These are phyloP conservation scores for Drosophila pseudotakahashii DNA, from an alignment of 2,888 invertebrate species.

Conservation along the genomic window DNA sequence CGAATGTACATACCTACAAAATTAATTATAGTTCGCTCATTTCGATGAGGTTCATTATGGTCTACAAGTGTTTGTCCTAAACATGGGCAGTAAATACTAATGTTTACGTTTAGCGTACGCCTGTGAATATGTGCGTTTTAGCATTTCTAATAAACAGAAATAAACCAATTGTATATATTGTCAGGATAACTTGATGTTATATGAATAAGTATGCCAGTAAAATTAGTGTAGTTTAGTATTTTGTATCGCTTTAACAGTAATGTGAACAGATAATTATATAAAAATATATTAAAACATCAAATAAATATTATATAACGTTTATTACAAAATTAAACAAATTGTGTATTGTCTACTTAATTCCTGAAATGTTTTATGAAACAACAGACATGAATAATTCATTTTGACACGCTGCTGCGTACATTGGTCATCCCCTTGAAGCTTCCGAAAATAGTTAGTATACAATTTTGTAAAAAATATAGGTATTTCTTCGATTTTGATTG, in stretches of 20 bases:
- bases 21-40: conserved; percentile 8
- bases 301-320: conserved; percentile 16
- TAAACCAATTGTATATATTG: conserved; percentile 55
- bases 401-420: too few relatives aligned
- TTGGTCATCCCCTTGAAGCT: too few relatives aligned
- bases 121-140: conserved; percentile 65
- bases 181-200: conserved; percentile 19
- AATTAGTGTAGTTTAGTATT: conserved; percentile 54
- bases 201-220: conserved; percentile 34
- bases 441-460: too few relatives aligned
- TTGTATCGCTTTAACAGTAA: conserved; percentile 70
- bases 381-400: too few relatives aligned
- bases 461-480: too few relatives aligned
- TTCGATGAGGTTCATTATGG: neutral
- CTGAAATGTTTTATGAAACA: too few relatives aligned
- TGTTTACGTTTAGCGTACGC: conserved; percentile 23
- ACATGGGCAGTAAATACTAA: conserved; percentile 27
- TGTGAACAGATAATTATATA: conserved; percentile 45
- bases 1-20: conserved; percentile 33
- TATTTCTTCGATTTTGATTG: too few relatives aligned
- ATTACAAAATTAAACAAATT: conserved; percentile 12
- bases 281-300: conserved; percentile 47
- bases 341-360: neutral
- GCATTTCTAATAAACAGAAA: conserved; percentile 54
- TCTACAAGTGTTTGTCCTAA: neutral